Evolutionary conservation across 2,888 invertebrate genomes (phyloP), one percentile per base, ranked within the genome.

Genomic region (Morpho helenor): DNA sequence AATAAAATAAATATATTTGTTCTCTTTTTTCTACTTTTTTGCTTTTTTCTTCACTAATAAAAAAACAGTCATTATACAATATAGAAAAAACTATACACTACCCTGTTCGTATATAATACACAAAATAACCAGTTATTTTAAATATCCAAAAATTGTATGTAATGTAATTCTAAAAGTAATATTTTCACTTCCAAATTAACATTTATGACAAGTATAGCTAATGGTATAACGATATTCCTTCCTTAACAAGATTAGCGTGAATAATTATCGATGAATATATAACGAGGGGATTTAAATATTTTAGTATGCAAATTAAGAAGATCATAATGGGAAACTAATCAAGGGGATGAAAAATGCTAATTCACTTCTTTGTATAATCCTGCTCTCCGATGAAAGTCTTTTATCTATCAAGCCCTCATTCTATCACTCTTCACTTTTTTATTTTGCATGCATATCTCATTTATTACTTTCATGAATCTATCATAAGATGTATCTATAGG

Each of bases 231-330:
- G 53, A 60, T 60, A 52, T 61, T 54, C 47, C 44, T 55, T 55
- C 49, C 57, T 57, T 51, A 56, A 53, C 41, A 40, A 49, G 53
- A 56, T 57, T 59, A 54, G 44, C 50, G 39, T 47, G 53, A 53
- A 57, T 56, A 56, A 61, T 62, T 52, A 62, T 59, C 47, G 48
- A 56, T 50, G 53, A 60, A 55, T 55, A 49, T 47, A 49, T 49
- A 57, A 47, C 49, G 52, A 60, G 52, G 31, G 49, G 46, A 57
- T 62, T 49, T 58, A 55, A 63, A 47, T 52, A 55, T 60, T 58
- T 46, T 52, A 56, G 52, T 60, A 63, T 63, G 56, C 56, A 60
- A 63, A 63, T 62, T 53, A 58, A 56, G 31, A 55, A 57, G 57
- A 57, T 57, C 42, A 62, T 62, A 55, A 60, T 44, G 49, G 45